Conservation (phyloP, 2,888 invertebrate species). For the Calameuta pallipes region DNA sequence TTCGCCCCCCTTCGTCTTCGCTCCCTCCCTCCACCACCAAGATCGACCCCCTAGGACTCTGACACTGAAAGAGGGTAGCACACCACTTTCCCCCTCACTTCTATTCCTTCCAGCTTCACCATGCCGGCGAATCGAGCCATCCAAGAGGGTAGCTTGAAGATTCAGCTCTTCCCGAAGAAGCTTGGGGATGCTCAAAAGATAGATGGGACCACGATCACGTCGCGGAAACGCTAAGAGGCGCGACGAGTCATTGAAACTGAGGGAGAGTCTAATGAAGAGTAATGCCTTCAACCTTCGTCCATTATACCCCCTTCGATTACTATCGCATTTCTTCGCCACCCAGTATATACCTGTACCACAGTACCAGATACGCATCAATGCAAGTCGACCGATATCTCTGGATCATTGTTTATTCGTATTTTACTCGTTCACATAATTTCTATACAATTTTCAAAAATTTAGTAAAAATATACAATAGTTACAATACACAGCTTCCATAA, state of each 20-base stretch:
- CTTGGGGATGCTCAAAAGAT: slow-evolving; percentile 48
- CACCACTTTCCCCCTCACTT: not conserved
- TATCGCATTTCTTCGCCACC: not conserved
- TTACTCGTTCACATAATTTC: not conserved
- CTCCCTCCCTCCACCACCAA: not conserved
- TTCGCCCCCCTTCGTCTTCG: not conserved
- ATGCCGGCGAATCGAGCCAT: not conserved
- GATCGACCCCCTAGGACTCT: not conserved
- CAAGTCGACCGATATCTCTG: not conserved
- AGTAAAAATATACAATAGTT: not conserved
- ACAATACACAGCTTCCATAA: not conserved
- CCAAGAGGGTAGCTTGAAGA: not conserved
- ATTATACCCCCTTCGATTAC: not conserved
- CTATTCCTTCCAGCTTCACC: not conserved
- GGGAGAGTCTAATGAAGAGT: slow-evolving; percentile 59
- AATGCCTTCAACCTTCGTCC: slow-evolving; percentile 37
- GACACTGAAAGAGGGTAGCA: not conserved
- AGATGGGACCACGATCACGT: slow-evolving; percentile 53
- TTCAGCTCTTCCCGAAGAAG: not conserved
- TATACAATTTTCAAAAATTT: not conserved
- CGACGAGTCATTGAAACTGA: slow-evolving; percentile 64
- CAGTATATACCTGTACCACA: not conserved
- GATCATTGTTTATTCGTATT: not conserved
- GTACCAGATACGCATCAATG: not conserved
- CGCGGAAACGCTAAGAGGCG: slow-evolving; percentile 60